Conservation (phyloP, 2,113 vertebrate genomes). For the Pelusios castaneus region DNA sequence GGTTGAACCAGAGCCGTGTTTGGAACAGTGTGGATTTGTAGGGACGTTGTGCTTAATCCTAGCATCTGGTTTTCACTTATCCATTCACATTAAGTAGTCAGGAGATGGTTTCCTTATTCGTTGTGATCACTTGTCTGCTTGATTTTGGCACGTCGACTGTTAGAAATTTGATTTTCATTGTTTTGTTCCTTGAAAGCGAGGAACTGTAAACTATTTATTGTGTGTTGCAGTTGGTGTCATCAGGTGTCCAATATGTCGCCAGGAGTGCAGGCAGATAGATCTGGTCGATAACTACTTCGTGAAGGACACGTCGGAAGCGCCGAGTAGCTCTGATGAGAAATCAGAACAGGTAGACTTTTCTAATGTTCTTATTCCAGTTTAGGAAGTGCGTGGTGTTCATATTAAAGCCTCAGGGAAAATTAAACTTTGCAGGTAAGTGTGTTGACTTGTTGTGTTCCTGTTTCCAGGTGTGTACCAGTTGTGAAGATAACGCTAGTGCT, state of each 20-base stretch:
- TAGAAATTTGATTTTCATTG: neutral
- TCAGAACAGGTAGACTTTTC: slow-evolving; percentile 86
- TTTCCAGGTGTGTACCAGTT: slow-evolving; percentile 95
- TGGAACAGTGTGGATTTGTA: neutral
- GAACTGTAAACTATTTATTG: neutral
- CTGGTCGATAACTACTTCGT: slow-evolving; percentile 99
- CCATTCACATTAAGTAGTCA: neutral
- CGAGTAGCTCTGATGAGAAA: slow-evolving; percentile 91
- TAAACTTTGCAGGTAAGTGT: neutral
- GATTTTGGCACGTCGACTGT: rapidly evolving
- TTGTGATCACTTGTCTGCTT: neutral
- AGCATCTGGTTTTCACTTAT: neutral
- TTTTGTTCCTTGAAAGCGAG: neutral
- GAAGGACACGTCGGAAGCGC: slow-evolving; percentile 92
- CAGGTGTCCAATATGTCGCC: slow-evolving; percentile 92
- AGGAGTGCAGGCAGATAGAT: slow-evolving; percentile 96
- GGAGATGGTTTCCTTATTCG: neutral
- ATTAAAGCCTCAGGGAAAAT: rapidly evolving
- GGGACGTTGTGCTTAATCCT: neutral
- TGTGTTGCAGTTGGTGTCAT: slow-evolving; percentile 90
- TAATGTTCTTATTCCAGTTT: neutral
- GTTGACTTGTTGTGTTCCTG: neutral
- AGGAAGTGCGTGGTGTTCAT: rapidly evolving
- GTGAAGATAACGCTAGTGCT: slow-evolving; percentile 95
- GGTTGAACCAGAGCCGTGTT: neutral